phyloP scores from a whole-genome alignment of 2,888 invertebrate genomes.

The Thecocarcelia acutangulata region DNA sequence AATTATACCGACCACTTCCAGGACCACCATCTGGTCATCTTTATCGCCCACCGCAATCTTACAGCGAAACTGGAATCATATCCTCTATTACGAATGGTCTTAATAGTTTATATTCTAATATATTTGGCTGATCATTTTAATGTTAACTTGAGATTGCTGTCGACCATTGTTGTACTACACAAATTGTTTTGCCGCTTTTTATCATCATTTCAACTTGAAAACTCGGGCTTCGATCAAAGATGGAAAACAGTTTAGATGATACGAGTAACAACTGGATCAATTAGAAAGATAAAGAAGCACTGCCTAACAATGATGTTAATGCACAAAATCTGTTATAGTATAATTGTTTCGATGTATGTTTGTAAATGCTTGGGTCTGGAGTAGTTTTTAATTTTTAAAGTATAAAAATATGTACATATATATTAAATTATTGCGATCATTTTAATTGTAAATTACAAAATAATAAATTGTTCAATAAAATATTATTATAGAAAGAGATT shows the following conservation, averaged over 20 bases:
- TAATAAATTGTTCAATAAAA: not conserved
- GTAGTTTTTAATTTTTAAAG: not conserved
- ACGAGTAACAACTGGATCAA: too few relatives aligned
- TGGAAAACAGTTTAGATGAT: too few relatives aligned
- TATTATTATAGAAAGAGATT: not conserved
- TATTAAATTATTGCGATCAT: too few relatives aligned
- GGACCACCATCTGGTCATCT: constrained; percentile 79
- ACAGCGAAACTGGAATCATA: constrained; percentile 85
- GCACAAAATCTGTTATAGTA: too few relatives aligned
- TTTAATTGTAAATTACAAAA: too few relatives aligned
- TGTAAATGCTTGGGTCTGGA: not conserved
- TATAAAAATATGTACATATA: too few relatives aligned
- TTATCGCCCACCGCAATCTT: constrained; percentile 83
- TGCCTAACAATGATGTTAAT: constrained; percentile 38
- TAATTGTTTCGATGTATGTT: too few relatives aligned
- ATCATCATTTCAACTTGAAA: too few relatives aligned
- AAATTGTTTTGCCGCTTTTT: too few relatives aligned
- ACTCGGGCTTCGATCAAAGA: too few relatives aligned
- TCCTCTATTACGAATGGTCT: constrained; percentile 90
- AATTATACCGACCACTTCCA: constrained; percentile 63
- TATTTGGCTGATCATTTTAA: constrained; percentile 85
- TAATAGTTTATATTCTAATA: constrained; percentile 89
- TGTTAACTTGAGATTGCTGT: constrained; percentile 53
- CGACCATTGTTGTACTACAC: not conserved
- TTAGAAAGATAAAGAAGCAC: constrained; percentile 13